Evolutionary conservation across 2,888 invertebrate genomes (phyloP), one percentile per base, ranked within the genome.

Genomic region (Merodon equestris): DNA sequence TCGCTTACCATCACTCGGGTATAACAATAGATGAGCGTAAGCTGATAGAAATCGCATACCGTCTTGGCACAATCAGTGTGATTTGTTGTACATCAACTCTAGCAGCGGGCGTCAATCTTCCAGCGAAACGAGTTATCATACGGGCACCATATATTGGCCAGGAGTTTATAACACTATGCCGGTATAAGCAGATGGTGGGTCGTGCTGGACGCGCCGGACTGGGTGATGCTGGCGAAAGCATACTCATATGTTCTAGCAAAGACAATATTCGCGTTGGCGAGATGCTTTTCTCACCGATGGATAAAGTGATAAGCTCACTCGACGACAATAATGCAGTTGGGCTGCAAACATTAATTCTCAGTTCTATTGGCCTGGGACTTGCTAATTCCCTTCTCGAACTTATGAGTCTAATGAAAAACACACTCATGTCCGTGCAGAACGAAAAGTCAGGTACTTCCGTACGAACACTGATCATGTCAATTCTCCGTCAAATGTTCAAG

Each of bases 51-150:
- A 95, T 94, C 66, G 94, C 93, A 1, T 97, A 95, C 87, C 91
- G 94, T 81, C 90, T 91, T n/a, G 96, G 96, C 0, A 92, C 92
- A n/a, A 89, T 99, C 38, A 95, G 93, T 75, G 94, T 97, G 34
- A 91, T 99, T 81, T 96, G 97, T 86, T 98, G 97, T 86, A 99
- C 98, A 0, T 97, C 98, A 0, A 99, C 98, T 0, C 90, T 99
- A 82, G 98, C 98, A n/a, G 98, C 98, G 17, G 98, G 98, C 1
- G 97, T 99, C 27, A 99, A 99, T 91, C 91, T 99, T 83, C 98
- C 98, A 12, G 98, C 98, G 0, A 92, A 93, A 89, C 91, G 97
- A 85, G 96, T 98, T 0, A 93, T 98, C 57, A 89, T 98, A 82
- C 91, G 97, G 81, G 93, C 95, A 56, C 97, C 98, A 0, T 94